Conservation (phyloP, 1,140 invertebrate species). For the Diabrotica undecimpunctata region DNA sequence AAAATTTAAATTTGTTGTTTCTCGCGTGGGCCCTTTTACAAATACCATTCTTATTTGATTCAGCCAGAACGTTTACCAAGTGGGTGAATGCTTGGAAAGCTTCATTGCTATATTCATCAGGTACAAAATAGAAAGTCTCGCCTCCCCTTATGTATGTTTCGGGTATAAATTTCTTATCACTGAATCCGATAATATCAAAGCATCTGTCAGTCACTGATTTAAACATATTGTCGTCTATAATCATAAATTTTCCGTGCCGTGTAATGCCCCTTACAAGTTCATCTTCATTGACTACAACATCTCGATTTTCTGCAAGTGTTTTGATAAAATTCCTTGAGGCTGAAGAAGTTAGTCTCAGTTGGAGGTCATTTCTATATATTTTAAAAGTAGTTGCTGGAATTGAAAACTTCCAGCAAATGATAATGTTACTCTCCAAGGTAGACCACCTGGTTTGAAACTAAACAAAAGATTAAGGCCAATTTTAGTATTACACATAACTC, state of each 20-base stretch:
- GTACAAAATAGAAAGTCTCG: constrained; percentile 25
- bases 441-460: constrained; percentile 24
- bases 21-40: constrained; percentile 25
- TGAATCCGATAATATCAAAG: constrained; percentile 27
- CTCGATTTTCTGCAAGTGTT: constrained; percentile 27
- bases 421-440: constrained; percentile 30
- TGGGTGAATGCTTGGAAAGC: constrained; percentile 12
- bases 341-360: constrained; percentile 20
- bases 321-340: background rate
- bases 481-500: constrained; percentile 25
- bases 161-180: constrained; percentile 21
- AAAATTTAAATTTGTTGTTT: constrained; percentile 27
- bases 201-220: constrained; percentile 23
- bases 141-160: constrained; percentile 22
- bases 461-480: constrained; percentile 27
- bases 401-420: constrained; percentile 19
- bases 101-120: constrained; percentile 10
- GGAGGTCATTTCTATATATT: constrained; percentile 16
- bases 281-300: constrained; percentile 16
- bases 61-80: constrained; percentile 23
- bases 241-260: constrained; percentile 30
- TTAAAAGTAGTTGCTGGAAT: constrained; percentile 25
- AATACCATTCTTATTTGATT: constrained; percentile 26
- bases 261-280: constrained; percentile 28
- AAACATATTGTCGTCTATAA: constrained; percentile 27